These are phyloP conservation scores for Apis florea DNA, from an alignment of 1,140 invertebrate genomes.

Conservation along the genomic window DNA sequence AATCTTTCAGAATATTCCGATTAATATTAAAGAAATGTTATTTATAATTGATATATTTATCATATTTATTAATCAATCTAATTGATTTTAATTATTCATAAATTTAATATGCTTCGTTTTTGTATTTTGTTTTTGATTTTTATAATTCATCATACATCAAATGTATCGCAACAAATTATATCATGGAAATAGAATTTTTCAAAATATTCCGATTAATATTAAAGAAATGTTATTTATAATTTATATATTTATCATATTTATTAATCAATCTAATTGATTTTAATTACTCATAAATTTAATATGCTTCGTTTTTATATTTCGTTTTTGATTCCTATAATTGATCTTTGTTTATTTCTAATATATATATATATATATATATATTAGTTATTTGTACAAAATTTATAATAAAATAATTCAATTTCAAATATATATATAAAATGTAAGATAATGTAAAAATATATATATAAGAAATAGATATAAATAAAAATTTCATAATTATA, in stretches of 20 bases:
- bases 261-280: background rate
- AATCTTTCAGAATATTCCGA: background rate
- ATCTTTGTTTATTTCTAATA: background rate
- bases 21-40: too few species aligned
- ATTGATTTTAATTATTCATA: background rate
- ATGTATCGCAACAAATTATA: background rate
- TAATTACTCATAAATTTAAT: background rate
- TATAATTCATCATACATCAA: constrained; percentile 38
- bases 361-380: too few species aligned
- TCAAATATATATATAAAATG: background rate
- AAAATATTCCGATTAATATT: too few species aligned
- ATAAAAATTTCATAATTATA: background rate
- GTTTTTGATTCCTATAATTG: background rate
- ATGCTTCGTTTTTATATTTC: background rate
- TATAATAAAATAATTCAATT: background rate
- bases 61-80: too few species aligned
- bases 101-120: background rate
- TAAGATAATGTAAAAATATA: background rate
- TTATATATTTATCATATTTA: too few species aligned
- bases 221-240: too few species aligned
- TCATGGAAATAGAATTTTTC: background rate
- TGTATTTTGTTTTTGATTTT: too few species aligned
- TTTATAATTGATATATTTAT: too few species aligned
- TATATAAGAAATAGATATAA: background rate
- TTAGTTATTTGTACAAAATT: background rate